Evolutionary conservation across 1,140 invertebrate species (phyloP).

Genomic region (Eubasilissa regina): DNA sequence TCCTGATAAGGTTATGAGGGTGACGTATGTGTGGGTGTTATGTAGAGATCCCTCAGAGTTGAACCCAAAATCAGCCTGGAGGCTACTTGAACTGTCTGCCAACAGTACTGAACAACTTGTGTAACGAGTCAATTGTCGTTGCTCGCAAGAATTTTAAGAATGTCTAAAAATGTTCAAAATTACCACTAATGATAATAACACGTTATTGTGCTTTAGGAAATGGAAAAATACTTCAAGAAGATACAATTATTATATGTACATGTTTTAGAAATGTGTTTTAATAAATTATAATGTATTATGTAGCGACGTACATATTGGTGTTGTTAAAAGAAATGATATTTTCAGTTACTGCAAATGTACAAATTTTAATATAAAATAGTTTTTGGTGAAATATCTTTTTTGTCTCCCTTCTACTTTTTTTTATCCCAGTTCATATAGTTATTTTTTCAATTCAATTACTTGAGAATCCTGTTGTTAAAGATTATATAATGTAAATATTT

Average conservation of each 20-base stretch:
- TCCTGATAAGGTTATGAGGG: constrained; percentile 95
- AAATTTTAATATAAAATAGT: too few relatives aligned
- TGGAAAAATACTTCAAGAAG: neutral
- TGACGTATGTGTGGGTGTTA: constrained; percentile 97
- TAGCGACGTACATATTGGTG: too few relatives aligned
- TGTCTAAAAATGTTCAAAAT: constrained; percentile 5
- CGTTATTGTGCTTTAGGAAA: neutral
- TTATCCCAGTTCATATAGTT: too few relatives aligned
- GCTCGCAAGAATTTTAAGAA: constrained; percentile 55
- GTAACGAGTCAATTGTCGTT: constrained; percentile 67
- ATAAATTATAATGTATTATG: neutral
- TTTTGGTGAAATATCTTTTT: too few relatives aligned
- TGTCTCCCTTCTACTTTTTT: too few relatives aligned
- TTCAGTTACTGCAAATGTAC: too few relatives aligned
- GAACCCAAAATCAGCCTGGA: constrained; percentile 96
- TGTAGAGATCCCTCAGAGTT: constrained; percentile 95
- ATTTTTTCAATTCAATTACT: too few relatives aligned
- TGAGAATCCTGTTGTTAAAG: neutral
- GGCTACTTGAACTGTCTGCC: constrained; percentile 93
- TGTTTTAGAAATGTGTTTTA: constrained; percentile 6
- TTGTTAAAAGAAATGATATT: too few relatives aligned
- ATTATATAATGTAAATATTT: neutral
- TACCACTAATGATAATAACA: neutral
- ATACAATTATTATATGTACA: neutral
- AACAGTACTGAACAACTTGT: constrained; percentile 93